Evolutionary conservation across 2,888 invertebrate species (phyloP), one percentile per base, ranked within the genome.

Genomic region (Sarcophaga rosellei): DNA sequence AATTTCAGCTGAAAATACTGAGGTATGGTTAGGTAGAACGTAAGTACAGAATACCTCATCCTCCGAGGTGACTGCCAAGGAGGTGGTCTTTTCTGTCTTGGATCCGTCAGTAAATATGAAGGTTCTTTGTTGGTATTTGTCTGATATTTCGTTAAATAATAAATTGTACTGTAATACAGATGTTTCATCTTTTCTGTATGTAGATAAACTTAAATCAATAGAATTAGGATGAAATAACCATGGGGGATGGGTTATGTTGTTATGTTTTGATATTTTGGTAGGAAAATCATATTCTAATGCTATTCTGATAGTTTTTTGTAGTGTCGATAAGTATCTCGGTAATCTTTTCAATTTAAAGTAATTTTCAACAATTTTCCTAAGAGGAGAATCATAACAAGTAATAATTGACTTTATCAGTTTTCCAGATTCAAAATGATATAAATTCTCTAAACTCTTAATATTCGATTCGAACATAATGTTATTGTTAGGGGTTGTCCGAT

Each of bases 401-500:
- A 65, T 65, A 3, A 65, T 35, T 6, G 70, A 57, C 10, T 70
- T 70, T 4, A 25, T 53, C 1, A 23, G 25, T 69, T 69, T 69
- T 53, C 4, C 12, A 5, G 17, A 23, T 23, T 69, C 53, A 10
- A 62, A 20, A 45, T 73, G 20, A 8, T 73, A 75, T 47, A 65
- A n/a, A 10, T 25, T 6, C 6, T 65, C 65, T 35, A 65, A n/a
- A 20, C n/a, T 47, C 17, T 25, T 3, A 21, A 8, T 53, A 76
- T 66, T 76, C 0, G 75, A 10, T 53, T 63, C 74, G 15, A 47
- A 63, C 0, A 23, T 23, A 12, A 63, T 74, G n/a, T 74, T 74
- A n/a, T 62, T 47, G 8, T 63, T 47, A 23, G 74, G 74, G 12
- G 75, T 76, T 17, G 66, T 76, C 25, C 57, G 65, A 20, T 25